Base-by-base conservation (phyloP, 2,797 vertebrate species). In the Psittacula derbiana region DNA sequence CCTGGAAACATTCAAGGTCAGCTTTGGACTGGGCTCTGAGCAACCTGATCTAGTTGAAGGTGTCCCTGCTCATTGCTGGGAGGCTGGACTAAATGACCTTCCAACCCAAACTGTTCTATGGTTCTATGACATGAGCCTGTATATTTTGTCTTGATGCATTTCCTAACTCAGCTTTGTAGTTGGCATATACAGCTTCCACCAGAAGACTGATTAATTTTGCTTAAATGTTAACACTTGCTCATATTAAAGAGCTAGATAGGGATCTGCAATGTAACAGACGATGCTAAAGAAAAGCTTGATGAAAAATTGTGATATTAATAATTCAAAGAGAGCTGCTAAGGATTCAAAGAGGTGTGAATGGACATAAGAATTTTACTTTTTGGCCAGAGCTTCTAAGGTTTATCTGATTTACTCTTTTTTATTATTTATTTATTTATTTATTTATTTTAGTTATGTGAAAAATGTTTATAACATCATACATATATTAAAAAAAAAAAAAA, bases 401-500 rank as follows among this genome's bases (percentile, higher is more conserved):
- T 67, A 31, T n/a, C 12, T 71, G 61, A 46, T 70, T 72, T 53
- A 12, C 4, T 7, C 19, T n/a, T 28, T 76, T 4, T 46, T 46
- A 12, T 76, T 62, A 30, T n/a, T n/a, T n/a, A 36, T 36, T 36
- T 36, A 36, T 36, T 41, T 24, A 14, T 80, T 83, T 67, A 33
- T 41, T 5, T 40, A 38, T 23, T 84, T 55, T 27, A 30, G 2
- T 41, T 80, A 36, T 11, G 5, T 50, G 36, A 13, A 86, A 70
- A 78, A 52, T 1, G 0, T 28, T 20, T 2, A 4, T 10, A 11
- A 4, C 31, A n/a, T 24, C 7, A 11, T 17, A 7, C 0, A 3
- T 21, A 49, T 21, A 62, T 10, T 36, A 19, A 19, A 20, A 61
- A 28, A 38, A 21, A 53, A n/a, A 60, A 36, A 62, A 44, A 11